Evolutionary conservation across 2,113 vertebrate species (phyloP), one percentile per base, ranked within the genome.

Genomic region (Odontophorus gujanensis): DNA sequence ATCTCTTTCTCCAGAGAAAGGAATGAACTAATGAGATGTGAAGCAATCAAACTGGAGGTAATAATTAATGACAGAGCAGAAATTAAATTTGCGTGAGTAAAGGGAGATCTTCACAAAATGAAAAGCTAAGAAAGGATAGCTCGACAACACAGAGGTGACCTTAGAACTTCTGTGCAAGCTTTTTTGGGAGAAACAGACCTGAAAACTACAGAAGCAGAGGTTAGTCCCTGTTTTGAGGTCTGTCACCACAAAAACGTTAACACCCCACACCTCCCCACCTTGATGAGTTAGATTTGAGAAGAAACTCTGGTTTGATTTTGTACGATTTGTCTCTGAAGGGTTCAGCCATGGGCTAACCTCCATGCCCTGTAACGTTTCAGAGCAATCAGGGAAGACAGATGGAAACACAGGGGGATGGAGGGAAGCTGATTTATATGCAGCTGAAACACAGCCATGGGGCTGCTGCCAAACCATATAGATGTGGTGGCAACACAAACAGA

Each of bases 401-500:
- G 95, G 95, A 96, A 96, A 94, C 77, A 96, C 85, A 90, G 61
- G 83, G 73, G 77, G 50, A 87, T 75, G 72, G 93, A 92, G 72
- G 6, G 59, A 86, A 85, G 90, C 92, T 91, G 89, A 93, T 93
- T 78, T 92, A 95, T 92, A 88, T 87, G 80, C 96, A 97, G 94
- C 96, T 86, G 86, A 97, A 98, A 97, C 80, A 93, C 85, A 97
- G 94, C 87, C 53, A 18, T 85, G 90, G 95, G 82, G 90, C 93
- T 96, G 77, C 92, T 94, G 97, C 97, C 97, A 97, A 97, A 90
- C 94, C 90, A 87, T 87, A 92, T 96, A 96, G 96, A 97, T 97
- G 94, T 90, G 96, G 92, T 97, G 97, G 97, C 97, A 96, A 92
- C 85, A 87, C 97, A 98, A 98, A 98, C 96, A 98, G 91, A 98